These are phyloP conservation scores for Cinclus cinclus DNA, from an alignment of 2,113 vertebrate genomes.

Conservation along the genomic window DNA sequence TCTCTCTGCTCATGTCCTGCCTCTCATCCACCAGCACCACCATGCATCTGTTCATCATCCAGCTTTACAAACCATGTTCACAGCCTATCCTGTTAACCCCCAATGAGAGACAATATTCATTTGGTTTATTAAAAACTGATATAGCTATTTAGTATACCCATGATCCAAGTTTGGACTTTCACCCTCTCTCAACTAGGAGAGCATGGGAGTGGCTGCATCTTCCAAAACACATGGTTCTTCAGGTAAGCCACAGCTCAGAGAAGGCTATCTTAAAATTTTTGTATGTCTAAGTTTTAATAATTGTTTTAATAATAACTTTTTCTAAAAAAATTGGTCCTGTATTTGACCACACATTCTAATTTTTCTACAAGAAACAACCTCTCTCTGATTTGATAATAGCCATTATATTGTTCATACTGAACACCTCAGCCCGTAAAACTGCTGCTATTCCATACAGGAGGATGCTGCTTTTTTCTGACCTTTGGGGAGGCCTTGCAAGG, in stretches of 20 bases:
- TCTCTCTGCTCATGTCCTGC: too few species aligned
- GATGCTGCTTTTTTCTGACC: neutral
- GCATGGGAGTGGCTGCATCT: neutral
- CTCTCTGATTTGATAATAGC: neutral
- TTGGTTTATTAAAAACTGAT: neutral
- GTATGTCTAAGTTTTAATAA: neutral
- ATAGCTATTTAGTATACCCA: neutral
- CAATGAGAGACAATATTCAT: neutral
- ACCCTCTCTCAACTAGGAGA: neutral
- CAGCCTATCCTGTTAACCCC: neutral
- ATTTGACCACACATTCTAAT: neutral
- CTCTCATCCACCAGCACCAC: neutral
- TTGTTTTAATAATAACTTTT: neutral
- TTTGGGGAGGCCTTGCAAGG: neutral
- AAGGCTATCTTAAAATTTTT: neutral
- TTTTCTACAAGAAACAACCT: neutral
- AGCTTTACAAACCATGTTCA: neutral
- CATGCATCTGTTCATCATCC: neutral
- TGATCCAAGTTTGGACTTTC: neutral
- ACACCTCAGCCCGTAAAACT: neutral
- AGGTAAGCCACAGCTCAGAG: neutral
- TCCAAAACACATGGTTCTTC: neutral
- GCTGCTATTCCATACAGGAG: neutral
- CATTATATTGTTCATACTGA: neutral
- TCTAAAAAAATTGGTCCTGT: rapidly evolving